phyloP scores from a whole-genome alignment of 2,113 vertebrate genomes.

The Corythornis vintsioides region DNA sequence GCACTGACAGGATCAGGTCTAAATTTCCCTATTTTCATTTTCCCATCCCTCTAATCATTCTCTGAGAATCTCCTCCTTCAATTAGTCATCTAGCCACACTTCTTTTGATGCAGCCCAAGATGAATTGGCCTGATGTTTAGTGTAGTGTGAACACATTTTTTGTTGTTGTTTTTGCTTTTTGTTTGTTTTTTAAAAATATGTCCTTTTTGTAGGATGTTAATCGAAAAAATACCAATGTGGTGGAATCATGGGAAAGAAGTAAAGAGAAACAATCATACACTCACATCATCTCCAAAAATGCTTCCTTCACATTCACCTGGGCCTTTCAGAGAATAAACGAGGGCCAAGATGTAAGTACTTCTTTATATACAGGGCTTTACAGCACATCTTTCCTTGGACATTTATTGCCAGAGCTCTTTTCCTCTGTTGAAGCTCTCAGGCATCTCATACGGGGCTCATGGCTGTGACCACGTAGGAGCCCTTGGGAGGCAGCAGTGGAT shows the following conservation, averaged over 20 bases:
- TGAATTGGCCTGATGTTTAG: neutral
- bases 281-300: conserved; percentile 90
- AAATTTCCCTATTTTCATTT: neutral
- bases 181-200: neutral
- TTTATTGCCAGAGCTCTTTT: neutral
- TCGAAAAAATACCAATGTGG: conserved; percentile 91
- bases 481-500: neutral
- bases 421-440: neutral
- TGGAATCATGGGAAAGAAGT: conserved; percentile 93
- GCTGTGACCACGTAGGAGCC: neutral
- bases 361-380: neutral
- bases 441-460: neutral
- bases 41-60: neutral
- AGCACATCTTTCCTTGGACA: neutral
- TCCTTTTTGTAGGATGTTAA: conserved; percentile 86
- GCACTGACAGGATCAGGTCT: neutral
- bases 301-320: conserved; percentile 94
- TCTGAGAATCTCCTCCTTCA: neutral
- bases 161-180: neutral
- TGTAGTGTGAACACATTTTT: neutral
- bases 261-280: conserved; percentile 91
- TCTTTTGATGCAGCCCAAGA: neutral
- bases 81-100: neutral
- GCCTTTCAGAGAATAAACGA: conserved; percentile 95
- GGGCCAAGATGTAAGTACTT: conserved; percentile 87